Evolutionary conservation across 2,888 invertebrate species (phyloP), one percentile per base, ranked within the genome.

Genomic region (Dichetophora obliterata): DNA sequence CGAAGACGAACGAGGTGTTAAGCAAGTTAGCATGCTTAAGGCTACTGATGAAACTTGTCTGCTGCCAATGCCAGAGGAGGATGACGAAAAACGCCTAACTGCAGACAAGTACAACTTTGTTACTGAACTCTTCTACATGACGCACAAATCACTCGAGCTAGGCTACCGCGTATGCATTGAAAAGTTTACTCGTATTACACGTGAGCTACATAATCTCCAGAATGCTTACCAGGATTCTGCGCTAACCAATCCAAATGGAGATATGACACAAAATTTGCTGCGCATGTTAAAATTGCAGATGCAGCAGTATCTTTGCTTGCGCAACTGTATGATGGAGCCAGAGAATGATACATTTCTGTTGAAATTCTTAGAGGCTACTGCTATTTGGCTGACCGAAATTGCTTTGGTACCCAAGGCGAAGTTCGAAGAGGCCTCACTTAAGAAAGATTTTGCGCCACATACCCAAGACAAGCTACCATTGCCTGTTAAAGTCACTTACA

Each of bases 71-170:
- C 95, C 97, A 11, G 86, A 91, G 0, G 90, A 92, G 14, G 92
- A 92, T 69, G 90, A 90, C 27, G 92, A 92, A 74, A 89, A 87
- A 57, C 89, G 94, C 16, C 89, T 91, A 2, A 91, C 91, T 0
- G 90, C 91, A 0, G 91, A 91, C 0, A 91, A 91, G 22, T 96
- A 93, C 85, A 94, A 92, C 86, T 98, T 98, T 88, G 93, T 96
- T 16, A 97, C 96, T 0, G 97, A 98, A 87, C 95, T 96, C 84
- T 98, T 98, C 88, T 98, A 94, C 89, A 92, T 97, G 91, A 94
- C 96, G 0, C 98, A 98, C 87, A 94, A 94, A 84, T 93, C 96
- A 70, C 91, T 98, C 74, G 94, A 96, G 87, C 91, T 98, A 73
- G 94, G 94, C 31, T 92, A 93, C 78, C 91, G 93, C 5, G 93